Percentiles rank a stretch among this genome's conserved stretches.
Conservation (phyloP, 2,113 vertebrate species). For the Pterocles orientalis region DNA sequence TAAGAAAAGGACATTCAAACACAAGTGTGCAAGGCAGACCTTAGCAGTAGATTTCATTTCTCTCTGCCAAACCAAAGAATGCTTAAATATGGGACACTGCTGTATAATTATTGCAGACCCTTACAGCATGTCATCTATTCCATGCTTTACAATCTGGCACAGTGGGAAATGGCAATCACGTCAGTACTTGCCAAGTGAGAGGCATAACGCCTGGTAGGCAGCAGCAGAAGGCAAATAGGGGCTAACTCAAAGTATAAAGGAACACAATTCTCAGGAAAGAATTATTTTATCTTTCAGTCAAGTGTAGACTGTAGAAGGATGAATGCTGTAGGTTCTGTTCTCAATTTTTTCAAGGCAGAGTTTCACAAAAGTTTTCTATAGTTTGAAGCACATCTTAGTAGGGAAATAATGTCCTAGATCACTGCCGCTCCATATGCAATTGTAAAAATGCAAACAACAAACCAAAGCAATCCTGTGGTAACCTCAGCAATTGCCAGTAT, state of each 20-base stretch:
- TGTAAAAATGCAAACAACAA: neutral
- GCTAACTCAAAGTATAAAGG: neutral
- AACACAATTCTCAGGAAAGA: slow-evolving; percentile 41
- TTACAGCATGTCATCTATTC: neutral
- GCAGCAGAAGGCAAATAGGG: neutral
- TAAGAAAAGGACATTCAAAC: neutral
- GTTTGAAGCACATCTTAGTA: neutral
- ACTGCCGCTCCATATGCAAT: neutral
- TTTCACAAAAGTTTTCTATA: neutral
- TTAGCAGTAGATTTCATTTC: neutral
- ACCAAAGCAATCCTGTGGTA: slow-evolving; percentile 32
- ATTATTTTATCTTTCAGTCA: neutral
- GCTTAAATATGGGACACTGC: neutral
- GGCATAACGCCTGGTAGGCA: neutral
- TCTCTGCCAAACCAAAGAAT: slow-evolving; percentile 43
- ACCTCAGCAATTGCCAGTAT: slow-evolving; percentile 6
- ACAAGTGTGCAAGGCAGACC: neutral
- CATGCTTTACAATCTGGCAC: neutral
- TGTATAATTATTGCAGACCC: neutral
- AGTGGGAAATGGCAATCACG: neutral
- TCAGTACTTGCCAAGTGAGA: neutral
- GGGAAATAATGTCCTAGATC: neutral
- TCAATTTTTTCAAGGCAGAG: neutral
- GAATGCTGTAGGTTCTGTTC: neutral
- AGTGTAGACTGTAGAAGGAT: neutral